Conservation (phyloP, 2,888 invertebrate genomes). For the Noctua janthina region DNA sequence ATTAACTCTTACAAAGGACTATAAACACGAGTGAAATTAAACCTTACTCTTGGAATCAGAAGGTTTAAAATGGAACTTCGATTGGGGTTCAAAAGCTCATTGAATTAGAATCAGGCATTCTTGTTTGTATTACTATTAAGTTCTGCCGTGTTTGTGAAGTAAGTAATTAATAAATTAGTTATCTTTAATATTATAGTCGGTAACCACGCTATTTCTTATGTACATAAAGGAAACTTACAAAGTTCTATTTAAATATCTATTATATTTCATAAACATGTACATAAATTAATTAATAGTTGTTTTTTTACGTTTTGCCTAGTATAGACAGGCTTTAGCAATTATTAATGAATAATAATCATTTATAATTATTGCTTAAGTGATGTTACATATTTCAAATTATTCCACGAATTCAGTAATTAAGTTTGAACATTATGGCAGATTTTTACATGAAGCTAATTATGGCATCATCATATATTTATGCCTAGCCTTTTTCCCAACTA, state of each 20-base stretch:
- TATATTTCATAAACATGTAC: too few relatives aligned
- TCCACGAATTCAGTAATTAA: too few relatives aligned
- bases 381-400: too few relatives aligned
- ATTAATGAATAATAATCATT: too few relatives aligned
- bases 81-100: not conserved
- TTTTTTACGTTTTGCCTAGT: not conserved
- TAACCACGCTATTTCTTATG: not conserved
- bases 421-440: too few relatives aligned
- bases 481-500: too few relatives aligned
- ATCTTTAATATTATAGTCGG: not conserved
- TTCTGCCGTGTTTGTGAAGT: not conserved
- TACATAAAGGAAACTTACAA: not conserved
- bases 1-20: not conserved
- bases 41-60: not conserved
- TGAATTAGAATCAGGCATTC: not conserved
- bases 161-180: slow-evolving; percentile 6
- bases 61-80: not conserved
- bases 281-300: not conserved
- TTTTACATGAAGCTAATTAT: too few relatives aligned
- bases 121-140: not conserved
- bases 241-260: too few relatives aligned
- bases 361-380: too few relatives aligned
- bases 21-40: not conserved
- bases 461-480: too few relatives aligned
- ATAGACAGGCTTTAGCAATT: not conserved